Evolutionary conservation across 2,888 invertebrate species (phyloP).

Genomic region (Apamea crenata): DNA sequence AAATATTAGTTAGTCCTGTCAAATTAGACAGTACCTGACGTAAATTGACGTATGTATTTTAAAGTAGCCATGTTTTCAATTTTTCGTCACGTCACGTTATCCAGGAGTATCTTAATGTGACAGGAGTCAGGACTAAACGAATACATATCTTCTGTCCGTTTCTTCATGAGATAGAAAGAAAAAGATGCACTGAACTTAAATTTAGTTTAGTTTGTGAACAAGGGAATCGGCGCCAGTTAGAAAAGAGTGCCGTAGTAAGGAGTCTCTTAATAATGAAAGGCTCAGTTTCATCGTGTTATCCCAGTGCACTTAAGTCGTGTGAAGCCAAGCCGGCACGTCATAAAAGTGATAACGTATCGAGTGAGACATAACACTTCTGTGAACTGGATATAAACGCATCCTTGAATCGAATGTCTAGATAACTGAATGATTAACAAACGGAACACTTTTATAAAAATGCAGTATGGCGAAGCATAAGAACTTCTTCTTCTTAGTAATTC

Average conservation of each 20-base stretch:
- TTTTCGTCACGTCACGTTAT: too few relatives aligned
- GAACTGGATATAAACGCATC: constrained; percentile 67
- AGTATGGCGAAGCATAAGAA: not conserved
- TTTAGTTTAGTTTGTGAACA: too few relatives aligned
- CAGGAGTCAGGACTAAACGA: too few relatives aligned
- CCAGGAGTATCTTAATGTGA: too few relatives aligned
- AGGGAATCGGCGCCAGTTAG: too few relatives aligned
- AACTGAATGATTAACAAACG: constrained; percentile 40
- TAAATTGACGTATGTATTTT: too few relatives aligned
- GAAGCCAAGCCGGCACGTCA: constrained; percentile 36
- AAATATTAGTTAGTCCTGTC: too few relatives aligned
- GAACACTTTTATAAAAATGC: constrained; percentile 19
- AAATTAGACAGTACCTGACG: too few relatives aligned
- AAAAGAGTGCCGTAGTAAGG: not conserved
- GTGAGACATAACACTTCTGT: constrained; percentile 63
- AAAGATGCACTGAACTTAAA: too few relatives aligned
- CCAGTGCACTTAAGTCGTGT: constrained; percentile 37
- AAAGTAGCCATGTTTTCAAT: too few relatives aligned
- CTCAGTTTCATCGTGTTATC: constrained; percentile 4
- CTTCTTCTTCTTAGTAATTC: not conserved
- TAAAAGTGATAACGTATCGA: constrained; percentile 64
- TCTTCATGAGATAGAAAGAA: too few relatives aligned
- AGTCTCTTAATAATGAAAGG: constrained; percentile 6
- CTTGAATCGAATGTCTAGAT: constrained; percentile 63
- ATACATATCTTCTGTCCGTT: too few relatives aligned